Evolutionary conservation across 2,888 invertebrate species (phyloP).

Genomic region (Oscheius sp.): DNA sequence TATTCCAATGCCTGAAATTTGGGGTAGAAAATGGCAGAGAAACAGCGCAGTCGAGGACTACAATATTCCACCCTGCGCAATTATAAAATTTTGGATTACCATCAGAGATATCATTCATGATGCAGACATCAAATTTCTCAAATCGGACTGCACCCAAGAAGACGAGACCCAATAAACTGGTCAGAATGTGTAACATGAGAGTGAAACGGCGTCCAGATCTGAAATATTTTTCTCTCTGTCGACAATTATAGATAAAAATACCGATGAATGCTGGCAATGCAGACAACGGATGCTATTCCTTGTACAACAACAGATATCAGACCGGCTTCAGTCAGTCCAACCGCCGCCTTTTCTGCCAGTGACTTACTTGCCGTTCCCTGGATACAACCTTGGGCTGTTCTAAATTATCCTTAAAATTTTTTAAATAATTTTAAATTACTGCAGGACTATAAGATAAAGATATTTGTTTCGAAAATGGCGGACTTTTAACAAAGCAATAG

Average conservation of each 20-base stretch:
- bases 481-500: not conserved
- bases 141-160: not conserved
- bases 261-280: not conserved
- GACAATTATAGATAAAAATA: too few relatives aligned
- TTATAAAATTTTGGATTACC: not conserved
- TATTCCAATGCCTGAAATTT: not conserved
- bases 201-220: not conserved
- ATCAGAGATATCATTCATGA: not conserved
- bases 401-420: not conserved
- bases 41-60: too few relatives aligned
- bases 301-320: not conserved
- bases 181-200: not conserved
- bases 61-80: too few relatives aligned
- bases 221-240: not conserved
- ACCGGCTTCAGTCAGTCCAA: not conserved
- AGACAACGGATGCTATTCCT: not conserved
- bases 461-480: not conserved
- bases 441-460: not conserved
- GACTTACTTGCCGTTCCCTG: not conserved
- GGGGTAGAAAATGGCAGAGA: too few relatives aligned
- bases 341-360: not conserved
- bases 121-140: conserved; percentile 2
- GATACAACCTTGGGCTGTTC: not conserved
- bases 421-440: not conserved
- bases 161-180: not conserved